Evolutionary conservation across 1,140 invertebrate species (phyloP).

Genomic region (Maconellicoccus hirsutus): DNA sequence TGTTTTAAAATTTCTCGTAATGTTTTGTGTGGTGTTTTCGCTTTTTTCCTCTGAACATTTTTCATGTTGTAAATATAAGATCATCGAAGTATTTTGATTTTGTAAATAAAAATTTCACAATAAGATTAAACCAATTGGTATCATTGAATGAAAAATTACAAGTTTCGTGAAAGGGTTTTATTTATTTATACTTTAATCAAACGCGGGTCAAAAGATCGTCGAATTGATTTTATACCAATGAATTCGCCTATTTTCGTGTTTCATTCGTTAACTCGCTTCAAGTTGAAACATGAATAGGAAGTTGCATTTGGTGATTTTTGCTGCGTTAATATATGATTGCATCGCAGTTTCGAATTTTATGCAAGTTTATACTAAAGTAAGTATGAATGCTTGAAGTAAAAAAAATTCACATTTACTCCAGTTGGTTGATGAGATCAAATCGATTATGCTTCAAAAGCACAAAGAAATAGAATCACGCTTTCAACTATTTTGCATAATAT

Average conservation of each 20-base stretch:
- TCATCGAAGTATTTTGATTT: background rate
- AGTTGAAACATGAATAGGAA: background rate
- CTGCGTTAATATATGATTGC: background rate
- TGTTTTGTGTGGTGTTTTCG: background rate
- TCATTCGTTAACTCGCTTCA: background rate
- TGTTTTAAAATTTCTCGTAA: conserved; percentile 10
- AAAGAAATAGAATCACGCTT: too few species aligned
- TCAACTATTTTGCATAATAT: too few species aligned
- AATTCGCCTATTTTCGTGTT: too few species aligned
- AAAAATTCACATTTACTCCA: too few species aligned
- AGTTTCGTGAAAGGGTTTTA: background rate
- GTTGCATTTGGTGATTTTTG: background rate
- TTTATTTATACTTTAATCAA: background rate
- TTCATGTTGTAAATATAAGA: background rate
- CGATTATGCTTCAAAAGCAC: too few species aligned
- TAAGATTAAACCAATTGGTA: background rate
- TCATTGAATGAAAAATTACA: too few species aligned
- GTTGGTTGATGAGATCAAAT: too few species aligned
- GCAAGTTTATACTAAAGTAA: background rate
- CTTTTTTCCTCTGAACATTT: background rate
- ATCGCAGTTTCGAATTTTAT: background rate
- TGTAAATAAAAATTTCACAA: background rate
- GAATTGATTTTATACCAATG: background rate
- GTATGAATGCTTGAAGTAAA: too few species aligned
- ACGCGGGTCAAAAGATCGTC: background rate